These are phyloP conservation scores for Leptura quadrifasciata DNA, from an alignment of 2,888 invertebrate species.

Conservation along the genomic window DNA sequence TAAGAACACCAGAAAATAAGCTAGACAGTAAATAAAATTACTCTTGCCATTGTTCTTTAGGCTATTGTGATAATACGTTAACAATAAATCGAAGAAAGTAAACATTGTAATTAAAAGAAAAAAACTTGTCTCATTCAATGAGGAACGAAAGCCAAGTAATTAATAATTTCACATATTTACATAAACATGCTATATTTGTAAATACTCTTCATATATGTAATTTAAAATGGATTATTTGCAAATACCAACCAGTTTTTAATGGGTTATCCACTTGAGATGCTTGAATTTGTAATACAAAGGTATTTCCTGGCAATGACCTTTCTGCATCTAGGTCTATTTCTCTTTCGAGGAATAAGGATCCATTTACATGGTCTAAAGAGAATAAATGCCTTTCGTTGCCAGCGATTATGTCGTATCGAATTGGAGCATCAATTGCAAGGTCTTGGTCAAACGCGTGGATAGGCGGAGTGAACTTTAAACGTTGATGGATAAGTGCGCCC, in stretches of 20 bases:
- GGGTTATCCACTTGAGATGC: conserved; percentile 80
- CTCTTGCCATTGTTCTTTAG: background rate
- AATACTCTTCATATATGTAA: background rate
- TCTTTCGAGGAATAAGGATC: conserved; percentile 84
- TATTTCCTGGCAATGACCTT: conserved; percentile 83
- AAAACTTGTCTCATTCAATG: background rate
- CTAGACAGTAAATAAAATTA: background rate
- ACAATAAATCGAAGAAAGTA: no score
- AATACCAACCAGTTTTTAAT: conserved; percentile 26
- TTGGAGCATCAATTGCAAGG: conserved; percentile 81
- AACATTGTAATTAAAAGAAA: no score
- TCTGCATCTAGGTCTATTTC: conserved; percentile 90
- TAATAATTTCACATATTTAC: background rate
- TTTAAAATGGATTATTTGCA: background rate
- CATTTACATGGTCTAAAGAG: conserved; percentile 84
- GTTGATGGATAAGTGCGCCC: conserved; percentile 84
- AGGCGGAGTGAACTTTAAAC: conserved; percentile 82
- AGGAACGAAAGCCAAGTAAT: background rate
- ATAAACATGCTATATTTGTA: background rate
- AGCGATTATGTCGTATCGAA: conserved; percentile 86
- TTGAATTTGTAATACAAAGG: conserved; percentile 86
- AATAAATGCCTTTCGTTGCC: conserved; percentile 87
- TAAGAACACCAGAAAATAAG: no score
- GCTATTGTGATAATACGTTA: background rate
- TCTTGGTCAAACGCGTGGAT: conserved; percentile 90